Evolutionary conservation across 2,888 invertebrate genomes (phyloP).

Genomic region (Drosophila picticornis): DNA sequence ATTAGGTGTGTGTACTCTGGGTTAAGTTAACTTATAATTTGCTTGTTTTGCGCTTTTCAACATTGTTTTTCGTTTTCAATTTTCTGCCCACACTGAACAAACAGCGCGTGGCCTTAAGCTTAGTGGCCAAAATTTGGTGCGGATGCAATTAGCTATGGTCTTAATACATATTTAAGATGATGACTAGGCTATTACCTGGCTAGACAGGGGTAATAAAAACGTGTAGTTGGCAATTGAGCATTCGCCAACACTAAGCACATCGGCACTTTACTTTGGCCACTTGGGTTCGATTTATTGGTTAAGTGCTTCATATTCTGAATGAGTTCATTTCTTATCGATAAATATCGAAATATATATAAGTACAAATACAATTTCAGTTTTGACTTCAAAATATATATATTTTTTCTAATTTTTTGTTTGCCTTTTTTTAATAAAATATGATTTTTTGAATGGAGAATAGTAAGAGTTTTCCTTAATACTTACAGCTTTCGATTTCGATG

Average conservation of each 20-base stretch:
- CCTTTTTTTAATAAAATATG: not conserved
- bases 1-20: conserved; percentile 23
- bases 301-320: conserved; percentile 76
- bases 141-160: conserved; percentile 49
- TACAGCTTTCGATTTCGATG: conserved; percentile 99
- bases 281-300: conserved; percentile 31
- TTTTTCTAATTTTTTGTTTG: conserved; percentile 14
- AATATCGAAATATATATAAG: conserved; percentile 16
- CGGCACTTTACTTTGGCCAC: conserved; percentile 59
- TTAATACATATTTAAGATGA: not conserved
- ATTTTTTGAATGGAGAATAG: conserved; percentile 2
- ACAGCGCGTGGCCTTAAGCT: conserved; percentile 74
- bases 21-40: conserved; percentile 59
- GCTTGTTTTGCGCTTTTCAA: conserved; percentile 53
- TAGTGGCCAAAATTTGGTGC: conserved; percentile 53
- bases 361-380: conserved; percentile 43
- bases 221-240: conserved; percentile 7
- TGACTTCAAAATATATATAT: conserved; percentile 24
- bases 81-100: conserved; percentile 78
- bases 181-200: not conserved
- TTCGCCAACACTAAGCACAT: conserved; percentile 52
- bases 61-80: conserved; percentile 34
- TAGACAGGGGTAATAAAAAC: not conserved
- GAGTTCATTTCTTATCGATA: conserved; percentile 62
- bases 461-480: conserved; percentile 87